phyloP scores from a whole-genome alignment of 2,113 vertebrate genomes.

The Phyllostomus discolor region DNA sequence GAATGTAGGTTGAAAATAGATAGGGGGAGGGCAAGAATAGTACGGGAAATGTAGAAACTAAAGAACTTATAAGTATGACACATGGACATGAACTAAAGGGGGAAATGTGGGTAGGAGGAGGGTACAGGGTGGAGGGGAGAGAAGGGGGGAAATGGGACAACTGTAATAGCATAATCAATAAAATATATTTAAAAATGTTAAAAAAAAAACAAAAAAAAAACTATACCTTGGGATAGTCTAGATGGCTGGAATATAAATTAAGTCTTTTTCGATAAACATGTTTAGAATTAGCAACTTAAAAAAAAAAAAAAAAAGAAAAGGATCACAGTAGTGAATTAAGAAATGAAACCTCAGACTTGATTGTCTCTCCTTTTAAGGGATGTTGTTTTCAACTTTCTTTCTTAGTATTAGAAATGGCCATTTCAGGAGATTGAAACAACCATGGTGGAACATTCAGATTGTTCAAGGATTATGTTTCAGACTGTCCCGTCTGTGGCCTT shows the following conservation, averaged over 20 bases:
- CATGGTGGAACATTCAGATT: background rate
- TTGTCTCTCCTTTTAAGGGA: background rate
- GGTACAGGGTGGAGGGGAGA: no score
- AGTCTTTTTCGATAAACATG: background rate
- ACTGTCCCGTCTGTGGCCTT: background rate
- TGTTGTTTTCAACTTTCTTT: slow-evolving; percentile 39
- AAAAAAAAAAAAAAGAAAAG: no score
- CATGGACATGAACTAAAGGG: no score
- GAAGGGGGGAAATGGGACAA: no score
- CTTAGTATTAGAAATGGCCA: background rate
- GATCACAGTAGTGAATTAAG: slow-evolving; percentile 14
- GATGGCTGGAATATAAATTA: background rate
- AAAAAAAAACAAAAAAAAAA: no score
- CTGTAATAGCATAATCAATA: no score
- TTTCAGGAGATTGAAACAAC: background rate
- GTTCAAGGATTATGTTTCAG: background rate
- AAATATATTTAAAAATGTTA: no score
- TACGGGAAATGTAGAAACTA: no score
- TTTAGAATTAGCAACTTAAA: background rate
- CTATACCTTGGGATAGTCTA: background rate
- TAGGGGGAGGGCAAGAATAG: no score
- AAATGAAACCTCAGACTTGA: slow-evolving; percentile 15
- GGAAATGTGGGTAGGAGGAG: no score
- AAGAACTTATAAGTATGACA: no score
- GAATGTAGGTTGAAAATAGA: no score